Percentiles rank a stretch among this genome's conserved stretches.
phyloP scores from a whole-genome alignment of 2,113 vertebrate species.

The Chaetodon auriga region DNA sequence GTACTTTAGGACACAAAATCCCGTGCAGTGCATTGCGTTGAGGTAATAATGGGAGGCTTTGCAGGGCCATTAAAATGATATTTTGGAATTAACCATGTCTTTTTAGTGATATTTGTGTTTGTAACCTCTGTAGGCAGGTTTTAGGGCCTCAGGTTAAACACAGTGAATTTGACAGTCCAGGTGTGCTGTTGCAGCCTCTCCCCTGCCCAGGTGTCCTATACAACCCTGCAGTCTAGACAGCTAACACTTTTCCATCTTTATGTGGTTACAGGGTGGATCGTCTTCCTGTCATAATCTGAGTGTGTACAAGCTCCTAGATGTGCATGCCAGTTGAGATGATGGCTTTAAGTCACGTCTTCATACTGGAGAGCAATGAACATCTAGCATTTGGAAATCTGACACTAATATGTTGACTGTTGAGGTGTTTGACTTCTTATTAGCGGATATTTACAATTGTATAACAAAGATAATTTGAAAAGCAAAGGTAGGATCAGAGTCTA shows the following conservation, averaged over 20 bases:
- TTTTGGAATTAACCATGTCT: background rate
- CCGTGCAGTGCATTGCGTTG: background rate
- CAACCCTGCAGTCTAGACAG: constrained; percentile 46
- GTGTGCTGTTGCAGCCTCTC: constrained; percentile 56
- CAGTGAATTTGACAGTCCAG: constrained; percentile 52
- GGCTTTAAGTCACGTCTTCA: background rate
- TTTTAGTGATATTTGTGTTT: background rate
- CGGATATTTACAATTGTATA: background rate
- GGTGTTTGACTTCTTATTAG: background rate
- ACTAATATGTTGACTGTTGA: background rate
- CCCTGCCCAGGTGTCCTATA: constrained; percentile 67
- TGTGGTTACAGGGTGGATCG: constrained; percentile 20
- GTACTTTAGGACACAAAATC: background rate
- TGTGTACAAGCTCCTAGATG: constrained; percentile 1
- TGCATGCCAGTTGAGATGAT: background rate
- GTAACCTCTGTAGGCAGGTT: background rate
- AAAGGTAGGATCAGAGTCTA: background rate
- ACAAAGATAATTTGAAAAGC: background rate
- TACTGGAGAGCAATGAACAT: background rate
- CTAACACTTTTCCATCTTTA: constrained; percentile 50
- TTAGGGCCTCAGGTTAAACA: constrained; percentile 41
- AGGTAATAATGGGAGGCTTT: background rate
- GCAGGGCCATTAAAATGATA: background rate
- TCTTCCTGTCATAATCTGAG: constrained; percentile 41
- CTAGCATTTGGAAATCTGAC: background rate